These are phyloP conservation scores for Eupleurogrammus muticus DNA, from an alignment of 2,797 vertebrate species.

Conservation along the genomic window DNA sequence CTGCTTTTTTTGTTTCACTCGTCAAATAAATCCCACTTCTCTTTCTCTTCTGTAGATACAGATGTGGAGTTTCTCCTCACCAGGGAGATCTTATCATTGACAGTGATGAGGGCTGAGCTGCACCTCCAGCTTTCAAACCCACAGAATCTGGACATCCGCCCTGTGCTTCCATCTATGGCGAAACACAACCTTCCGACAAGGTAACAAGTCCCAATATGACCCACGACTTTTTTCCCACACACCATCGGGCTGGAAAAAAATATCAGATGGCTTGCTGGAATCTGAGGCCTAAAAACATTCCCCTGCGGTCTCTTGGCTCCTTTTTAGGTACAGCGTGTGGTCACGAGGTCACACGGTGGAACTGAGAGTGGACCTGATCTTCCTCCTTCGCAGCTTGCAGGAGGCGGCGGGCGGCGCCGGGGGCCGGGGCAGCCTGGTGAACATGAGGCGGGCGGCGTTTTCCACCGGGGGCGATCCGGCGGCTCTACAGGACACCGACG, in stretches of 20 bases:
- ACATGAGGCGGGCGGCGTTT: conserved; percentile 61
- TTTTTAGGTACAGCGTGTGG: conserved; percentile 74
- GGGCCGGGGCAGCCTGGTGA: conserved; percentile 57
- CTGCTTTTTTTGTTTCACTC: too few relatives aligned
- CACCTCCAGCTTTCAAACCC: conserved; percentile 84
- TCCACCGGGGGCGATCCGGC: conserved; percentile 43
- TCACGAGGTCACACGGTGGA: conserved; percentile 69
- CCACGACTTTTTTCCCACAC: not conserved
- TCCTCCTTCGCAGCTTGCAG: conserved; percentile 81
- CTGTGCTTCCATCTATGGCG: conserved; percentile 73
- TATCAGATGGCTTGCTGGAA: not conserved
- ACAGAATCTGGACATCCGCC: conserved; percentile 74
- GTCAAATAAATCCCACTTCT: too few relatives aligned
- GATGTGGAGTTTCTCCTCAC: conserved; percentile 81
- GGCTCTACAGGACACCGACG: conserved; percentile 44
- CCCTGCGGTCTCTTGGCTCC: conserved; percentile 1
- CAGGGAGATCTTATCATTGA: conserved; percentile 74
- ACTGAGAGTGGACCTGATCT: conserved; percentile 83
- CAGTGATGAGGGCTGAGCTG: conserved; percentile 78
- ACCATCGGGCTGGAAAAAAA: not conserved
- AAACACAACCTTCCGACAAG: conserved; percentile 79
- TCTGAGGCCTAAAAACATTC: conserved; percentile 5
- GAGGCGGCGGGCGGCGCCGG: conserved; percentile 53
- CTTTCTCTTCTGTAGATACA: conserved; percentile 63
- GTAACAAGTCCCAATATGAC: conserved; percentile 53